Evolutionary conservation across 1,140 invertebrate genomes (phyloP), one percentile per base, ranked within the genome.

Genomic region (Drosophila repleta): DNA sequence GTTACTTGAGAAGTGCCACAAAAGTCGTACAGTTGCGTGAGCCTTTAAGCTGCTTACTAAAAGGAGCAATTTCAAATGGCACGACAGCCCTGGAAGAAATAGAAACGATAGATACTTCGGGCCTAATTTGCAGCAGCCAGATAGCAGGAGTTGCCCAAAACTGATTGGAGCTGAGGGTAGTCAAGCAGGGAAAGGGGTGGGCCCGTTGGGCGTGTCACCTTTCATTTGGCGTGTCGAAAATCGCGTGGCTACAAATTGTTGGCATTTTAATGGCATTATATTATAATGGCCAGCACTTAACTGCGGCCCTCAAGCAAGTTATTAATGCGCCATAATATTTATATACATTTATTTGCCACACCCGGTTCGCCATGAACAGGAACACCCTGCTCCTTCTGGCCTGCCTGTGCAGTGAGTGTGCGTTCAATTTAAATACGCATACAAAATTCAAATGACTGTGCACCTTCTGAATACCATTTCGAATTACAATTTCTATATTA

Each of bases 321-420:
- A 85, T 84, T 73, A 85, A 76, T 85, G 80, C 69, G 67, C 76
- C 80, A 76, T 68, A 83, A 80, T 74, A 75, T 79, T 66, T 63
- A 43, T 66, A 18, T 18, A 17, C 15, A 43, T 43, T 17, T 3
- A 18, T 18, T 70, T 64, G 52, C 49, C 51, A n/a, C 41, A 39
- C 21, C 39, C 37, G 18, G 58, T 51, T 29, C 6, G 26, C 26
- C 4, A 29, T 24, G 24, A 24, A 4, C 24, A 4, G 1, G 26
- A 29, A 29, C 26, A 29, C 6, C 26, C 29, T 29, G 29, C 17
- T 18, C 37, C 15, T 45, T 21, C 17, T 32, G n/a, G n/a, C n/a
- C n/a, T n/a, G n/a, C n/a, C n/a, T n/a, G n/a, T n/a, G n/a, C n/a
- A n/a, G n/a, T n/a, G n/a, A n/a, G n/a, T 62, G 74, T 46, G 52